Evolutionary conservation across 1,140 invertebrate genomes (phyloP).

Genomic region (Yoshiicerus persimilis): DNA sequence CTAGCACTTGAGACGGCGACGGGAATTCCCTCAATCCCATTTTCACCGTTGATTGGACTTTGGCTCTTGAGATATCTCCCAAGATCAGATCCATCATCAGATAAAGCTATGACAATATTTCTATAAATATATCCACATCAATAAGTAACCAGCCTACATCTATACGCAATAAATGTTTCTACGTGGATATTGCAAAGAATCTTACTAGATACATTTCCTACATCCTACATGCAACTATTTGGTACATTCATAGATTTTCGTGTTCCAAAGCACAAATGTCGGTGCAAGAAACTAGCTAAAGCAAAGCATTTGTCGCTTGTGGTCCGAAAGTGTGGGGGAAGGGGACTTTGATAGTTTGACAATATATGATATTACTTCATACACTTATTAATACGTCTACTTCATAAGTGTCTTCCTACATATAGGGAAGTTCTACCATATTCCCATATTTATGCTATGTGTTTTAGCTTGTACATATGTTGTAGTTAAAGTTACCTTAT

Average conservation of each 20-base stretch:
- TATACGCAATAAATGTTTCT: not conserved
- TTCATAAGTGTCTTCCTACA: not conserved
- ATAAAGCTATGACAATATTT: slow-evolving; percentile 25
- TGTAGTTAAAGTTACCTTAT: not conserved
- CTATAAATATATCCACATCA: not conserved
- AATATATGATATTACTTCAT: not conserved
- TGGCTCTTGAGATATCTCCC: slow-evolving; percentile 40
- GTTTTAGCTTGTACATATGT: not conserved
- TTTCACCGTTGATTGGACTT: slow-evolving; percentile 45
- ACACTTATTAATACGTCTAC: not conserved
- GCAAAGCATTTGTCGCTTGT: not conserved
- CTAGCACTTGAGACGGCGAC: slow-evolving; percentile 1
- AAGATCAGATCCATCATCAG: slow-evolving; percentile 41
- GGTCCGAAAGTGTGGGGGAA: not conserved
- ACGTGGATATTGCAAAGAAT: not conserved
- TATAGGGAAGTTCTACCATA: not conserved
- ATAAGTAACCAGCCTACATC: not conserved
- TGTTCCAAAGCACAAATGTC: not conserved
- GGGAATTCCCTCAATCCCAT: slow-evolving; percentile 36
- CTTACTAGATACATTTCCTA: not conserved
- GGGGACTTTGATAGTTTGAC: not conserved
- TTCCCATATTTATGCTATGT: not conserved
- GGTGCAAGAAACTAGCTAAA: not conserved
- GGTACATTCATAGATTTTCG: not conserved
- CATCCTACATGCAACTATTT: not conserved